Base-by-base conservation (phyloP, 2,113 vertebrate species). In the Oxyura jamaicensis region DNA sequence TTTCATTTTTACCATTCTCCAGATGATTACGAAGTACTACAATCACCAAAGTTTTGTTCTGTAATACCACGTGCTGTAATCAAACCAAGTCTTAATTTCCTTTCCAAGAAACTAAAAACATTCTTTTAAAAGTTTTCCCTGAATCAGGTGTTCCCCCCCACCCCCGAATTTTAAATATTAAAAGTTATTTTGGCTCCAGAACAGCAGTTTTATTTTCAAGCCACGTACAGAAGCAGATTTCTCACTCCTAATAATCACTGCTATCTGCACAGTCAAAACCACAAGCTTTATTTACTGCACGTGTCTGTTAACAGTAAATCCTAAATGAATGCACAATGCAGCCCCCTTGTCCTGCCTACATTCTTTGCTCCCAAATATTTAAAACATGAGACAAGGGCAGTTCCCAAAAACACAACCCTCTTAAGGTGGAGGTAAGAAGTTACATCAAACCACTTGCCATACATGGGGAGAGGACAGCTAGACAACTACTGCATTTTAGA, bases 361-460 rank as follows among this genome's bases (percentile, higher is more conserved):
- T 7, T 60, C 13, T 36, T 36, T 46, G 16, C 1, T 65, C 87
- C 25, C 36, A 42, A n/a, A 35, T 22, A 56, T 22, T 63, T n/a
- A n/a, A 79, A 65, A 15, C 9, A 5, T 0, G 6, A 23, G 6
- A 39, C 22, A 21, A 65, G 19, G 33, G 10, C 50, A 16, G 35
- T 50, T 42, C 25, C 29, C 31, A 39, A 46, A 44, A 83, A 62
- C 6, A 46, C 12, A 71, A 4, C 4, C 21, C 6, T 29, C 60
- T 41, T 3, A 46, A 35, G 8, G 23, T 33, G 23, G 1, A 10
- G 6, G 16, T 14, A 13, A 48, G 55, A 36, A 20, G 4, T 29
- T 3, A 14, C 69, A 29, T 20, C 46, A 58, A 66, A 21, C 55
- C 69, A 39, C 25, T n/a, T 62, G 35, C n/a, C 21, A 29, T 33